Evolutionary conservation across 2,113 vertebrate species (phyloP).

Genomic region (Lipotes vexillifer): DNA sequence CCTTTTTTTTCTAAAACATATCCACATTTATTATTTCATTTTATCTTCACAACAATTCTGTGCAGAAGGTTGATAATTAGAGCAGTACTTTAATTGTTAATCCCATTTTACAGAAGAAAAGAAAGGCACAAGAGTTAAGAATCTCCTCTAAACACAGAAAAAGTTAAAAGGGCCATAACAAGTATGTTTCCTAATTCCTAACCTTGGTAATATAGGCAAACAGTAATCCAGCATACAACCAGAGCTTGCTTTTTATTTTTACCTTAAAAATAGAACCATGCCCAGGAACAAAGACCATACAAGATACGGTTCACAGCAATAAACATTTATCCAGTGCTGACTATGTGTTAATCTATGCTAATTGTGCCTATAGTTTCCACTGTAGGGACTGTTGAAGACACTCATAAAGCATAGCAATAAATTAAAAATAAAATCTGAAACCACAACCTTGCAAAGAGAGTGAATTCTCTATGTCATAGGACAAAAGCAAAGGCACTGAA

Average conservation of each 20-base stretch:
- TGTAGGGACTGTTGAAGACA: background rate
- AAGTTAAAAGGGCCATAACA: background rate
- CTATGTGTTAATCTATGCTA: background rate
- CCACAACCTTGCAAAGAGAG: conserved; percentile 32
- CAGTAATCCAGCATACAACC: background rate
- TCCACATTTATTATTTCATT: conserved; percentile 18
- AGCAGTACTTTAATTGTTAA: background rate
- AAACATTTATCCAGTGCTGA: conserved; percentile 10
- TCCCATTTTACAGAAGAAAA: conserved; percentile 40
- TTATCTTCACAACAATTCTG: conserved; percentile 16
- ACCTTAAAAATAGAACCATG: conserved; percentile 17
- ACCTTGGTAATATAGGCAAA: conserved; percentile 15
- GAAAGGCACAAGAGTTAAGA: background rate
- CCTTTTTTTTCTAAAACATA: background rate
- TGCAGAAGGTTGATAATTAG: background rate
- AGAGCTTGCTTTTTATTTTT: background rate
- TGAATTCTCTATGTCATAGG: background rate
- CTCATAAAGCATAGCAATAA: background rate
- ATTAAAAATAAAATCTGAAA: conserved; percentile 42
- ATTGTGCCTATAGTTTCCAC: background rate
- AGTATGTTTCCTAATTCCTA: background rate
- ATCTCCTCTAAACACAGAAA: background rate
- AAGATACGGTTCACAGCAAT: background rate
- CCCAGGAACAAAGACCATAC: background rate
- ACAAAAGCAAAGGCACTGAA: conserved; percentile 13